Evolutionary conservation across 2,113 vertebrate species (phyloP).

Genomic region (Archocentrus centrarchus): DNA sequence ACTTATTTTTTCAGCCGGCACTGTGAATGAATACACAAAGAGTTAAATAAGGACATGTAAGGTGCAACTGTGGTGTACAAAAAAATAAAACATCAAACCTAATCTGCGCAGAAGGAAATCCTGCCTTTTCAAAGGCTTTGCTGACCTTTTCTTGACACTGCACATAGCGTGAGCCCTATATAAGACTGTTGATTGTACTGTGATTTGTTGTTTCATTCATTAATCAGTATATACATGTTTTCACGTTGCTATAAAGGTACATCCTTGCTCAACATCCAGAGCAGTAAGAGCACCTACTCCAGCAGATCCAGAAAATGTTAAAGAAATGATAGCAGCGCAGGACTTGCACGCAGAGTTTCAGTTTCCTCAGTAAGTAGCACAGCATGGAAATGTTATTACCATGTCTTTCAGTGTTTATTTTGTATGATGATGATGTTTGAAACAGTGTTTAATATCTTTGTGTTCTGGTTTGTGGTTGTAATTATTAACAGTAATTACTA

Average conservation of each 20-base stretch:
- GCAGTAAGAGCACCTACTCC: slow-evolving; percentile 77
- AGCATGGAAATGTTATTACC: slow-evolving; percentile 62
- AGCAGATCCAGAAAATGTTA: slow-evolving; percentile 94
- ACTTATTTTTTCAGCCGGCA: not conserved
- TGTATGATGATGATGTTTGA: not conserved
- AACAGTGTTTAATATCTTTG: not conserved
- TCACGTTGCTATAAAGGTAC: not conserved
- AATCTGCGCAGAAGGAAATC: not conserved
- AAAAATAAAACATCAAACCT: not conserved
- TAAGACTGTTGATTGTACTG: not conserved
- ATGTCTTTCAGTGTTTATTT: not conserved
- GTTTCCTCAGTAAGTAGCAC: slow-evolving; percentile 90
- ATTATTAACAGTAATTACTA: not conserved
- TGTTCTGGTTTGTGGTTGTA: not conserved
- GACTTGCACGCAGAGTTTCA: slow-evolving; percentile 97
- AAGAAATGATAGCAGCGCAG: slow-evolving; percentile 99
- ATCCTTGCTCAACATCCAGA: slow-evolving; percentile 24
- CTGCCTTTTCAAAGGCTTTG: not conserved
- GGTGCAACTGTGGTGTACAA: not conserved
- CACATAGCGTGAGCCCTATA: not conserved
- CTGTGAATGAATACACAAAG: not conserved
- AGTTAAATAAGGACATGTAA: not conserved
- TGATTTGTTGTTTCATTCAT: not conserved
- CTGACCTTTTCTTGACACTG: not conserved
- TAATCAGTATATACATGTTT: not conserved